Base-by-base conservation (phyloP, 2,888 invertebrate species). In the Fragum whitleyi region DNA sequence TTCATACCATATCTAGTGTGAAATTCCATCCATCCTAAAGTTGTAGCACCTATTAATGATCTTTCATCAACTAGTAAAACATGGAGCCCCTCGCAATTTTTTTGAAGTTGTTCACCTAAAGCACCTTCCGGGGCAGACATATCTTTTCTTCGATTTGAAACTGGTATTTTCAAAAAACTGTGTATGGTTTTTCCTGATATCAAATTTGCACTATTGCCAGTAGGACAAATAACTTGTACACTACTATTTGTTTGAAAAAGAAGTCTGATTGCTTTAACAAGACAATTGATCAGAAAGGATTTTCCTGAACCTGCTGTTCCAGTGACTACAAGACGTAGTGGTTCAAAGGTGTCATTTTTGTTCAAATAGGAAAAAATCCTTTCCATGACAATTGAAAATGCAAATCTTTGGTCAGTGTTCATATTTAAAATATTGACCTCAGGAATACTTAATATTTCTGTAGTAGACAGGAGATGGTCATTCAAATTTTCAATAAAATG, bases 221-320 rank as follows among this genome's bases (percentile, higher is more conserved):
- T 87, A 1, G 86, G 87, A 73, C 86, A 86, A 14, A 86, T 11
- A 28, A 87, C 83, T 71, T 86, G 87, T 2, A 82, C 85, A 57
- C 75, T 29, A 53, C 76, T 81, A 39, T 83, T 83, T 9, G 42
- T 67, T 3, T 74, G 53, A 67, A 84, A 85, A 55, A 77, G 19
- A 9, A 59, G 16, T 51, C 77, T 55, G 9, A 81, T 78, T 28
- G 83, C 74, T 70, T 74, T 69, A 1, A 86, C 77, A 11, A 86
- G 29, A 76, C 85, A 86, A 70, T 79, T 29, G 9, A 11, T 85
- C 16, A 86, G 47, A 36, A 59, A 83, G 47, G 80, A 80, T 69
- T 85, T 86, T 3, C 86, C 85, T n/a, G 82, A 82, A 14, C 85
- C 86, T 57, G 85, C 83, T 67, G 81, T 84, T 19, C 86, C 86